Percentiles rank a stretch among this genome's conserved stretches.
These are phyloP conservation scores for Nebria brevicollis DNA, from an alignment of 2,888 invertebrate genomes.

Conservation along the genomic window DNA sequence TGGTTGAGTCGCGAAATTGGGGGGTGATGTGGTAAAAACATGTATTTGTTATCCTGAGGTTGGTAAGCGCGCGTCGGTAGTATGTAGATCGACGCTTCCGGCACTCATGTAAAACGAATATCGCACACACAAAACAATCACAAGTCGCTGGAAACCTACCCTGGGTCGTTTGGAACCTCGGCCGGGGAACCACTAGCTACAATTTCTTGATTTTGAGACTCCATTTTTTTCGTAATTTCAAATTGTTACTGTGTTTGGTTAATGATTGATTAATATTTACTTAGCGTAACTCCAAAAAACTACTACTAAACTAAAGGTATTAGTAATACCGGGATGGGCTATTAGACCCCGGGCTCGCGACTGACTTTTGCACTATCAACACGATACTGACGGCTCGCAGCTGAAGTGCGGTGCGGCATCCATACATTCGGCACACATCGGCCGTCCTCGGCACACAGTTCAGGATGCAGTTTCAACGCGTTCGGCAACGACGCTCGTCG, in stretches of 20 bases:
- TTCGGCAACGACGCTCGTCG: conserved; percentile 57
- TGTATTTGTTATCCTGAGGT: too few species aligned
- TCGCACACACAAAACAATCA: not conserved
- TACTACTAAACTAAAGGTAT: conserved; percentile 69
- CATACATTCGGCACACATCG: conserved; percentile 60
- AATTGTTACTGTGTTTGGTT: not conserved
- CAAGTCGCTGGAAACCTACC: conserved; percentile 69
- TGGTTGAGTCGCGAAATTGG: too few species aligned
- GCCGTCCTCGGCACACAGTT: conserved; percentile 57
- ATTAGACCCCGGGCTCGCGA: conserved; percentile 70
- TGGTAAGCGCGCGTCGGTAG: not conserved
- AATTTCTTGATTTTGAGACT: conserved; percentile 82
- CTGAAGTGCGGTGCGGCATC: conserved; percentile 54
- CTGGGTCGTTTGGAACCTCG: conserved; percentile 94
- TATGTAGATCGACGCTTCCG: not conserved
- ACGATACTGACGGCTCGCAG: conserved; percentile 72
- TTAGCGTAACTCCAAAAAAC: conserved; percentile 58
- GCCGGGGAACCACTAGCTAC: conserved; percentile 82
- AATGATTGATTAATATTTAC: not conserved
- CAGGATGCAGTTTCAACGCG: conserved; percentile 56
- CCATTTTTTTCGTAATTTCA: conserved; percentile 65
- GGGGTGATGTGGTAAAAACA: too few species aligned
- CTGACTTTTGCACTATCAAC: conserved; percentile 74
- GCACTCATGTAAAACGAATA: not conserved
- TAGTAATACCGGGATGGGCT: conserved; percentile 66